Conservation (phyloP, 53 echinoderm and acorn worm species). For the Echinometra lucunter region DNA sequence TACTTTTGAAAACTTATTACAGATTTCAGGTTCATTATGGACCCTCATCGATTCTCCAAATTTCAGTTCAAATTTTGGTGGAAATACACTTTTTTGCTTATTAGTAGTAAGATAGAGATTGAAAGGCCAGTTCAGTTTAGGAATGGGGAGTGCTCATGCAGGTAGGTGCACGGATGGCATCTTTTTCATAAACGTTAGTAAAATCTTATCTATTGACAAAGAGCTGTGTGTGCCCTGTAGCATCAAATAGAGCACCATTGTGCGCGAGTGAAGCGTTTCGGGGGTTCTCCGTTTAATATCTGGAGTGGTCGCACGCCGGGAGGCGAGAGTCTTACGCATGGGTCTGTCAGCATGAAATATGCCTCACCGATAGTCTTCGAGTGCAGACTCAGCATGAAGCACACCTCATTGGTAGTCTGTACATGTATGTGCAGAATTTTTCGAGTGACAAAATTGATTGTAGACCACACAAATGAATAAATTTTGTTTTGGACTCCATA, state of each 20-base stretch:
- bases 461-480: neutral
- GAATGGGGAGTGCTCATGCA: too few species aligned
- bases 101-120: too few species aligned
- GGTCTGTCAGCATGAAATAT: neutral
- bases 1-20: too few species aligned
- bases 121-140: too few species aligned
- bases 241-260: neutral
- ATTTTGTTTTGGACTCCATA: too few species aligned
- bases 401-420: too few species aligned
- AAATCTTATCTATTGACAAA: neutral
- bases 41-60: too few species aligned
- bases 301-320: slow-evolving; percentile 16
- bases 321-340: neutral
- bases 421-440: too few species aligned
- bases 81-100: too few species aligned
- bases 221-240: neutral
- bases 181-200: neutral
- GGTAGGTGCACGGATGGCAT: neutral
- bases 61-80: too few species aligned
- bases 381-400: neutral
- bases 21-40: too few species aligned
- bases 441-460: neutral
- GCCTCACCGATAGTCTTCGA: neutral
- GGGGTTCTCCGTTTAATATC: neutral
- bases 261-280: slow-evolving; percentile 5